Evolutionary conservation across 1,140 invertebrate genomes (phyloP).

Genomic region (Ooceraea biroi): DNA sequence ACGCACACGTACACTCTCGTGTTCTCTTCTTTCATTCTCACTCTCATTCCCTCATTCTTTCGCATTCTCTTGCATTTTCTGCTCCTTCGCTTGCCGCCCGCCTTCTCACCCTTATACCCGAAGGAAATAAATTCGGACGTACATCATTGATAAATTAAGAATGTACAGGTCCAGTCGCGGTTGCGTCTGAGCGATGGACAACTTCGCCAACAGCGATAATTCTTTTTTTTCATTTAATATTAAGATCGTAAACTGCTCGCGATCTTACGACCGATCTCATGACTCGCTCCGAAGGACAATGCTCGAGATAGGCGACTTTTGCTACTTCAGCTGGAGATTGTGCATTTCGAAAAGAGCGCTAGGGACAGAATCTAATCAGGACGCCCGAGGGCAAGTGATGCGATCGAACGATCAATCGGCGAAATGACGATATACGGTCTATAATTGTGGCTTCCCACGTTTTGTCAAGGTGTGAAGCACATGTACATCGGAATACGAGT

Average conservation of each 20-base stretch:
- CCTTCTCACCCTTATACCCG: constrained; percentile 18
- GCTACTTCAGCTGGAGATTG: background rate
- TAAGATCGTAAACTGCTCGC: constrained; percentile 37
- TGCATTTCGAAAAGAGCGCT: constrained; percentile 9
- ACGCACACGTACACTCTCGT: no score
- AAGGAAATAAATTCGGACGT: constrained; percentile 66
- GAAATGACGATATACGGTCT: constrained; percentile 12
- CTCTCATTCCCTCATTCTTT: constrained; percentile 61
- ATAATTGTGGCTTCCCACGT: background rate
- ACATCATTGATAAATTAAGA: constrained; percentile 45
- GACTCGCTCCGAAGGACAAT: constrained; percentile 9
- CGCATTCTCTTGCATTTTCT: constrained; percentile 17
- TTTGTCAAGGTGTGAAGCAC: background rate
- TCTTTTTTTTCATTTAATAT: constrained; percentile 20
- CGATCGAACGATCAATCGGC: background rate
- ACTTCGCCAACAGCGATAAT: background rate
- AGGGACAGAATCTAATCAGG: background rate
- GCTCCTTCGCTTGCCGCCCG: constrained; percentile 46
- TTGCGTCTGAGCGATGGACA: background rate
- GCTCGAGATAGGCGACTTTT: background rate
- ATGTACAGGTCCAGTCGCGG: constrained; percentile 7
- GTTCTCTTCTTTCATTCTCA: constrained; percentile 14
- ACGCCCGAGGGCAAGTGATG: constrained; percentile 9
- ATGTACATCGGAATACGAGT: constrained; percentile 52
- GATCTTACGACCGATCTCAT: constrained; percentile 63